phyloP scores from a whole-genome alignment of 2,113 vertebrate species.

The Neogobius melanostomus region DNA sequence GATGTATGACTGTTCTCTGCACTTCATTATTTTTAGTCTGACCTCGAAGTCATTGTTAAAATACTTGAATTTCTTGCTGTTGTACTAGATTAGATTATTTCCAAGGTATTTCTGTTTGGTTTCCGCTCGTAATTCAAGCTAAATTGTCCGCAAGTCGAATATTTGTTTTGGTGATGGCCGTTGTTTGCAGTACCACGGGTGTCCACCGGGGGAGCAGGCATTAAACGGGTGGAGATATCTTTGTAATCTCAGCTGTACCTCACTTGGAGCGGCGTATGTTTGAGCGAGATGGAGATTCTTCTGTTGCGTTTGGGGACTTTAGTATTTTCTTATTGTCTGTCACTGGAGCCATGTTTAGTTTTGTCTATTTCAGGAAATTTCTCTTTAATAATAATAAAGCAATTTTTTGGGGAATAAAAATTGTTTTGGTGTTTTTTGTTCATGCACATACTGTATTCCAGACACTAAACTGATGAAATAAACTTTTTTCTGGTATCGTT shows the following conservation, averaged over 20 bases:
- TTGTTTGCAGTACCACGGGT: neutral
- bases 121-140: too few species aligned
- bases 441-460: neutral
- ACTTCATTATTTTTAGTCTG: too few species aligned
- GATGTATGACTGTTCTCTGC: too few species aligned
- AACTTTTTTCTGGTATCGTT: too few species aligned
- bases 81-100: too few species aligned
- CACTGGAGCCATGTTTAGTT: slow-evolving; percentile 3
- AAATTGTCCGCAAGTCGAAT: neutral
- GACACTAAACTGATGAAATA: too few species aligned
- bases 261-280: neutral
- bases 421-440: neutral
- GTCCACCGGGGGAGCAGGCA: neutral
- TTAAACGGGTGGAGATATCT: neutral
- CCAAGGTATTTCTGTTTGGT: too few species aligned
- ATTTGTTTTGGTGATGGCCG: neutral
- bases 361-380: neutral
- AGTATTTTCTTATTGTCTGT: slow-evolving; percentile 6
- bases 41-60: too few species aligned
- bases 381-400: slow-evolving; percentile 9
- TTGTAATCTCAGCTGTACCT: neutral
- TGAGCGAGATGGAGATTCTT: neutral
- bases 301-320: neutral
- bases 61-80: too few species aligned
- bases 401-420: neutral